phyloP scores from a whole-genome alignment of 2,797 vertebrate genomes.

The Acanthurus leucopareius region DNA sequence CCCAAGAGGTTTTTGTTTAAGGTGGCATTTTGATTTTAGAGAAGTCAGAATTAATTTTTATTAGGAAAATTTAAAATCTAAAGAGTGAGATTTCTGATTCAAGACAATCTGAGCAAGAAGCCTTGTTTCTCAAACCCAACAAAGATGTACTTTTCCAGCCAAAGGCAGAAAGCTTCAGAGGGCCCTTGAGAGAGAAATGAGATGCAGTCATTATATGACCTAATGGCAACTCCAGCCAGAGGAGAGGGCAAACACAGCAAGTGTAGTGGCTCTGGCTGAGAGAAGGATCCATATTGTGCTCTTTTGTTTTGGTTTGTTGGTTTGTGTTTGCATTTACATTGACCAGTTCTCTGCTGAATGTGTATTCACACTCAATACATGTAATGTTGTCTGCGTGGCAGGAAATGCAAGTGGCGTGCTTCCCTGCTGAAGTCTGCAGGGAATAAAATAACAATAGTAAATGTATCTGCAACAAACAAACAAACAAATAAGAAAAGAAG shows the following conservation, averaged over 20 bases:
- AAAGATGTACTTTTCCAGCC: slow-evolving; percentile 66
- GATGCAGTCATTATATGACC: slow-evolving; percentile 78
- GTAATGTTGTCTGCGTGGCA: slow-evolving; percentile 64
- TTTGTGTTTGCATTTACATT: slow-evolving; percentile 83
- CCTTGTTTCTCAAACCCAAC: slow-evolving; percentile 16
- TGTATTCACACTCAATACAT: slow-evolving; percentile 71
- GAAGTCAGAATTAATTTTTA: slow-evolving; percentile 1
- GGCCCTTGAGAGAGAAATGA: slow-evolving; percentile 76
- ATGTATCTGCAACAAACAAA: slow-evolving; percentile 64
- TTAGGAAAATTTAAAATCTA: background rate
- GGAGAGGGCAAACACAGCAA: slow-evolving; percentile 77
- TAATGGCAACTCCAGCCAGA: slow-evolving; percentile 71
- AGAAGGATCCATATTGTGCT: slow-evolving; percentile 77
- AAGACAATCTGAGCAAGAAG: background rate
- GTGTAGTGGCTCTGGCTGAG: slow-evolving; percentile 67
- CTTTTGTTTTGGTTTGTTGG: slow-evolving; percentile 79
- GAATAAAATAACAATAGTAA: slow-evolving; percentile 71
- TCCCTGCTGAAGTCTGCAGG: slow-evolving; percentile 46
- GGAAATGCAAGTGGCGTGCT: slow-evolving; percentile 61
- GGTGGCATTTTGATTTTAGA: slow-evolving; percentile 21
- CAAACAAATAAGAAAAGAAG: slow-evolving; percentile 48
- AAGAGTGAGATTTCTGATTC: slow-evolving; percentile 7
- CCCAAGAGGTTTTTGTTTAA: slow-evolving; percentile 32
- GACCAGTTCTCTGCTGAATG: slow-evolving; percentile 65
- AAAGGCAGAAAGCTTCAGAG: slow-evolving; percentile 65